Evolutionary conservation across 2,113 vertebrate species (phyloP), one percentile per base, ranked within the genome.

Genomic region (Sakesphorus luctuosus): DNA sequence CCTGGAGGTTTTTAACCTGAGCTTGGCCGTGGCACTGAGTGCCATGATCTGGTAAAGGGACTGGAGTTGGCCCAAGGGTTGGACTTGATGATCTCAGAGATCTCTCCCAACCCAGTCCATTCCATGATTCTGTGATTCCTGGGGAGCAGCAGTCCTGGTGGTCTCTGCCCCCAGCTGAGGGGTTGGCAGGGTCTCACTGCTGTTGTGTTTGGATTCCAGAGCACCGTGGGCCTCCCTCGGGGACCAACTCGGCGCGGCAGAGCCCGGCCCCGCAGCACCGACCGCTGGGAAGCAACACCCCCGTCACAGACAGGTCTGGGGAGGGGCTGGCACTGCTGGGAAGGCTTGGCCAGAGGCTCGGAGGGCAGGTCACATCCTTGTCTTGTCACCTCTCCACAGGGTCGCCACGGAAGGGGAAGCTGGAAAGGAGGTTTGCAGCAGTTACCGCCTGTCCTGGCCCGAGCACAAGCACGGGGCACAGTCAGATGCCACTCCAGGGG

Each of bases 211-310:
- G 89, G 67, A 40, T 96, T 67, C 76, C 85, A 98, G 99, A 99
- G 77, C 99, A 99, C 85, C 98, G 97, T 10, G 98, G 99, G 52
- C 99, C 99, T 81, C 98, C 99, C 0, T 99, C 99, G 12, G 99
- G 98, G 96, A 98, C 98, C 36, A 99, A 99, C 95, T 99, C 99
- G 0, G 99, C 99, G 94, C 98, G 98, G 96, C 99, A 99, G 93
- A 99, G 99, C 84, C 99, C 99, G 2, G 99, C 98, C 8, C 95
- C 97, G 5, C 99, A 99, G 87, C 99, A 99, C 97, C 98, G 98
- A 96, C 97, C 98, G 0, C 53, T 98, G 97, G 99, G 98, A 71
- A 97, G 98, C 95, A 98, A 71, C 97, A 96, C 98, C 29, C 5
- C 84, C 1, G 23, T 94, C 25, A 29, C 91, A 11, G 97, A 98